Base-by-base conservation (phyloP, 2,113 vertebrate genomes). In the Dicentrarchus labrax region DNA sequence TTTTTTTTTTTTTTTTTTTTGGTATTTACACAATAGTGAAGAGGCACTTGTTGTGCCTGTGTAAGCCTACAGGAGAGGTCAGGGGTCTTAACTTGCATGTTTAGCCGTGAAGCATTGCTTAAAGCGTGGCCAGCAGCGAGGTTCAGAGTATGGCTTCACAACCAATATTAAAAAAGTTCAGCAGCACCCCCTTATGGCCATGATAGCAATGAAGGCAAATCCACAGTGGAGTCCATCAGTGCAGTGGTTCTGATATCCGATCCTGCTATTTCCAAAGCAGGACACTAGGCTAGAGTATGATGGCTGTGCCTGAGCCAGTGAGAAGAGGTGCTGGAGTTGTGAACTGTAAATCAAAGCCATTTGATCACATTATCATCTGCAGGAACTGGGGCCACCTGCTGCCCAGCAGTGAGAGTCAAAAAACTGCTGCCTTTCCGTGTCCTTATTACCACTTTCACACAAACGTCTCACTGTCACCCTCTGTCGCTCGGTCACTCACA, bases 11-110 rank as follows among this genome's bases (percentile, higher is more conserved):
- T 50, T 51, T 56, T 50, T 36, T 80, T 86, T 89, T 90, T 92
- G 87, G 87, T 92, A 93, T 93, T 91, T 94, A 94, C 94, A 94
- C 77, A 86, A 87, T 79, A 90, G 89, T 87, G 86, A 87, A 54
- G 83, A 93, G 90, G 90, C 92, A 87, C 89, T 92, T 94, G 62
- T 87, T 86, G 91, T 91, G 91, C 91, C 93, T 51, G 78, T 76
- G 89, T 90, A 81, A 80, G 90, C 86, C 91, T 88, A 90, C 89
- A 94, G 83, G 83, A 93, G 91, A 94, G 91, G 86, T 93, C 92
- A 88, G 82, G 83, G 90, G 82, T 82, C 76, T 88, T 84, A 59
- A 89, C 80, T 92, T 93, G 92, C 87, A 92, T 90, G 85, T 93
- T 91, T 38, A 84, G 83, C 74, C 78, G 86, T 90, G 78, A 94